Percentiles rank a stretch among this genome's conserved stretches.
These are phyloP conservation scores for Meghimatium bilineatum DNA, from an alignment of 2,888 invertebrate genomes.

Conservation along the genomic window DNA sequence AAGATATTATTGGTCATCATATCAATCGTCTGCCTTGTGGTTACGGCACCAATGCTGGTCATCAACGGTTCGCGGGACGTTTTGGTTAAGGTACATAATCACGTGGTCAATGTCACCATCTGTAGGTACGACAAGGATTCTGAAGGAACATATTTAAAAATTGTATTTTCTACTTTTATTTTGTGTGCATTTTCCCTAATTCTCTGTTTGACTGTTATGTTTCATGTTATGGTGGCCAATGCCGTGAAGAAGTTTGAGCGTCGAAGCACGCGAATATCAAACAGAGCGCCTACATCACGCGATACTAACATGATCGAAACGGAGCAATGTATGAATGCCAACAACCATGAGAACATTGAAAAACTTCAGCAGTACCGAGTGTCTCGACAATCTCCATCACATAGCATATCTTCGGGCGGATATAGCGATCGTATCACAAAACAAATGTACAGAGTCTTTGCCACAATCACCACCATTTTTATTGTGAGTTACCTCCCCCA, in stretches of 20 bases:
- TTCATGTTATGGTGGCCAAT: slow-evolving; percentile 36
- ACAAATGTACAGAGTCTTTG: slow-evolving; percentile 46
- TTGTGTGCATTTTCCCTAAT: slow-evolving; percentile 31
- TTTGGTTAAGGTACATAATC: not conserved
- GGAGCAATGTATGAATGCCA: not conserved
- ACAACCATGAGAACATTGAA: not conserved
- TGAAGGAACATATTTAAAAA: slow-evolving; percentile 19
- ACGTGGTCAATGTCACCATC: slow-evolving; percentile 37
- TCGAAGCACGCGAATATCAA: not conserved
- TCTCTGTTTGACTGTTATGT: slow-evolving; percentile 23
- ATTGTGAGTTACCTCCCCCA: slow-evolving; percentile 51
- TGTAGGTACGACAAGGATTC: slow-evolving; percentile 39
- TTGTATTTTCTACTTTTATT: slow-evolving; percentile 35
- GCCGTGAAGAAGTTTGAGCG: slow-evolving; percentile 34
- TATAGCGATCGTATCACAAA: slow-evolving; percentile 20
- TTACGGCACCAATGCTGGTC: slow-evolving; percentile 40
- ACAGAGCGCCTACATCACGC: not conserved
- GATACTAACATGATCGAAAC: not conserved
- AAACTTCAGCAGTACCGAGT: not conserved
- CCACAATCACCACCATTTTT: slow-evolving; percentile 45
- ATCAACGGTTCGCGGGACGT: slow-evolving; percentile 41
- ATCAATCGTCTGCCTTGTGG: not conserved
- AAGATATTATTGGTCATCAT: not conserved
- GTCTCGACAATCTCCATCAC: not conserved
- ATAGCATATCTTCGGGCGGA: not conserved